Evolutionary conservation across 2,797 vertebrate genomes (phyloP), one percentile per base, ranked within the genome.

Genomic region (Manis javanica): DNA sequence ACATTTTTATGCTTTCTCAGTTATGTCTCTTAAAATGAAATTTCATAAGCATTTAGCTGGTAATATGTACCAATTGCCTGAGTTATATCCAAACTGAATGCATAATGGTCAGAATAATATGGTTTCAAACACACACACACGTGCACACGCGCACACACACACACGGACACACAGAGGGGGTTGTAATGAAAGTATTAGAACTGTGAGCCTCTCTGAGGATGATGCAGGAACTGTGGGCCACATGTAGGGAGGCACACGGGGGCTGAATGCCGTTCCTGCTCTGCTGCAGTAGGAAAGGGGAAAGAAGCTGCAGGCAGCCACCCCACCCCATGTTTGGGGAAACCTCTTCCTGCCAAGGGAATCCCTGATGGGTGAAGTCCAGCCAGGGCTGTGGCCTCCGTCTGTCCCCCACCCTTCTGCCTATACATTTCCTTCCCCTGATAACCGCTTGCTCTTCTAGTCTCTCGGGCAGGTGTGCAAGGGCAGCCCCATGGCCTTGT

Each of bases 1-100:
- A 74, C 91, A 51, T 95, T 96, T 95, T 97, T 96, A 93, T 94
- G 94, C 31, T 92, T 96, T 96, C 96, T 86, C 68, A 87, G 90
- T 94, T 94, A 78, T 89, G 90, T 82, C 87, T 97, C 87, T 96
- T 97, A 94, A 96, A 97, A 96, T 91, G 95, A 96, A 97, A 97
- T 97, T 96, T 95, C 85, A 55, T 96, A 92, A 96, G 78, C 91
- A 88, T 94, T 98, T 96, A 96, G 61, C 87, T 84, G 42, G 72
- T 97, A 86, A 95, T 96, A 85, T 84, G 89, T 97, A 90, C 91
- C 96, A 92, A 77, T 96, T 86, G 92, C 61, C 78, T 96, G 83
- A 94, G 77, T 96, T 96, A 96, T 96, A 96, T 96, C 92, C 75
- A 96, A 97, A 90, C 57, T 95, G 78, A 95, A 64, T 85, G 55